phyloP scores from a whole-genome alignment of 2,797 vertebrate genomes.

The Adrianichthys oophorus region DNA sequence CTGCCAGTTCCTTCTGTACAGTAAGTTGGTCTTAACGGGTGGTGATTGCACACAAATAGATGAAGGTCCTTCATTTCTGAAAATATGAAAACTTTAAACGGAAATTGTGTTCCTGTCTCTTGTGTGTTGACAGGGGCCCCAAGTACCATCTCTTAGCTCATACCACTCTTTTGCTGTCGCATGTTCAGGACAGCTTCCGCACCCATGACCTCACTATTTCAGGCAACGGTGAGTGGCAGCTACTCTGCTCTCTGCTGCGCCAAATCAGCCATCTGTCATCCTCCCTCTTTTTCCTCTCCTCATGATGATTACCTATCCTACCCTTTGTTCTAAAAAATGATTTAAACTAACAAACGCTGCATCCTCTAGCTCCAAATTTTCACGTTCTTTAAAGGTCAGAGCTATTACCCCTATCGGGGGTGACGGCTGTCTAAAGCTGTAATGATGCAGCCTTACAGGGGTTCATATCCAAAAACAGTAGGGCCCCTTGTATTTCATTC shows the following conservation, averaged over 20 bases:
- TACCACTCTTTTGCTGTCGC: slow-evolving; percentile 81
- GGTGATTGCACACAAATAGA: neutral
- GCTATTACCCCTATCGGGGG: slow-evolving; percentile 43
- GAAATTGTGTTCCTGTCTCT: slow-evolving; percentile 8
- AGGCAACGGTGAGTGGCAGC: slow-evolving; percentile 82
- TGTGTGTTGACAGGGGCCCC: slow-evolving; percentile 80
- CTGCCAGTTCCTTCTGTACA: slow-evolving; percentile 84
- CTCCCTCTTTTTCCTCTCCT: slow-evolving; percentile 16
- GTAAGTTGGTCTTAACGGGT: slow-evolving; percentile 73
- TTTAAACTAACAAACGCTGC: slow-evolving; percentile 5
- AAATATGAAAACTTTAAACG: neutral
- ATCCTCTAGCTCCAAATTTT: neutral
- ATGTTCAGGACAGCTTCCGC: slow-evolving; percentile 90
- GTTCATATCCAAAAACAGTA: slow-evolving; percentile 53
- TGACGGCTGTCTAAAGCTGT: slow-evolving; percentile 63
- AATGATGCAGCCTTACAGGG: slow-evolving; percentile 68
- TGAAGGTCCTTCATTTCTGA: neutral
- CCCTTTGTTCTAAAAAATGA: slow-evolving; percentile 29
- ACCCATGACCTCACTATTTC: slow-evolving; percentile 90
- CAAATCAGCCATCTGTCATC: slow-evolving; percentile 57
- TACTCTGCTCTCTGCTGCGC: slow-evolving; percentile 32
- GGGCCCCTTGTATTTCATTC: slow-evolving; percentile 70
- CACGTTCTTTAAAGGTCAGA: slow-evolving; percentile 50
- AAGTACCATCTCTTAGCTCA: slow-evolving; percentile 92
- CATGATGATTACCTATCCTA: slow-evolving; percentile 20